These are phyloP conservation scores for Coilia nasus DNA, from an alignment of 2,797 vertebrate species.

Conservation along the genomic window DNA sequence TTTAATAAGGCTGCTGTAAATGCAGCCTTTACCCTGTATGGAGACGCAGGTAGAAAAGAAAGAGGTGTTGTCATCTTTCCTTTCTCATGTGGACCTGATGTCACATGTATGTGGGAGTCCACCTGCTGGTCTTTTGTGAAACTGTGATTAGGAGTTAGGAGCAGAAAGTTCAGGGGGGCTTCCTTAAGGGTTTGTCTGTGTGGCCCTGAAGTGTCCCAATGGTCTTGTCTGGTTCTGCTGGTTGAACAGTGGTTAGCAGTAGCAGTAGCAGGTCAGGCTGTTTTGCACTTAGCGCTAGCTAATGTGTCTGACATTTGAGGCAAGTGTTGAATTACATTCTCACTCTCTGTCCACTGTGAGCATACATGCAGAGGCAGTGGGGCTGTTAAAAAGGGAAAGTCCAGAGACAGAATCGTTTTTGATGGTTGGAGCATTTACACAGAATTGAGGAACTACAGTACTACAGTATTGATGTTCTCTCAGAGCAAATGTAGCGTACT, in stretches of 20 bases:
- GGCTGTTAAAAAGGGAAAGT: not conserved
- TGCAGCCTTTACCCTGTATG: conserved; percentile 84
- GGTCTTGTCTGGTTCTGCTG: not conserved
- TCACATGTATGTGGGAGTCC: conserved; percentile 46
- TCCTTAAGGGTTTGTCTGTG: too few species aligned
- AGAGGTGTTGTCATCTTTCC: conserved; percentile 50
- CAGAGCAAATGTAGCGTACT: too few species aligned
- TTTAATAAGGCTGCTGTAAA: conserved; percentile 88
- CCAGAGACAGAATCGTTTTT: conserved; percentile 7
- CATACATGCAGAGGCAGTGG: not conserved
- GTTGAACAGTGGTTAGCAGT: not conserved
- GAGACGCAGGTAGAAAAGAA: conserved; percentile 52
- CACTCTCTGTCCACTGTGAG: not conserved
- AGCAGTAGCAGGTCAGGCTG: not conserved
- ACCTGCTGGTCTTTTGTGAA: not conserved
- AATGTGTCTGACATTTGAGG: not conserved
- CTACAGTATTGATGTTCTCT: too few species aligned
- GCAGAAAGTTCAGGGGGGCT: too few species aligned
- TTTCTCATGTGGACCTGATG: conserved; percentile 52
- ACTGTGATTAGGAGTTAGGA: not conserved
- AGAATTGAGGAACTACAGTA: not conserved
- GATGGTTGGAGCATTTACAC: not conserved
- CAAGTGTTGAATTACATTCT: not conserved
- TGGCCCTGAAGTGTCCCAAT: too few species aligned
- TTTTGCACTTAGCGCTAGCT: not conserved